phyloP scores from a whole-genome alignment of 2,113 vertebrate species.

The Myanophis thanlyinensis region DNA sequence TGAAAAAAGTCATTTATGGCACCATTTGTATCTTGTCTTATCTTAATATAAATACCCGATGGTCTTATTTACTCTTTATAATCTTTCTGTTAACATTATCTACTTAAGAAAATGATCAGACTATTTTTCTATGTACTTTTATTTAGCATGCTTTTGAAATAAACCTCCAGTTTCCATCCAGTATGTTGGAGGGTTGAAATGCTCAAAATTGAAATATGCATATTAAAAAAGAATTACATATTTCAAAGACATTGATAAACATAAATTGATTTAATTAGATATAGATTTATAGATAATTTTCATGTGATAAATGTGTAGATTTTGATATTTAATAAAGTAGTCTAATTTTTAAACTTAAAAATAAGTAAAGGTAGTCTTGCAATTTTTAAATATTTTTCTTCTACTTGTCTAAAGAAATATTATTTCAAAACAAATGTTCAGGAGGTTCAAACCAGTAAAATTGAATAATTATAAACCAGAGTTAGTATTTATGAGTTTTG shows the following conservation, averaged over 20 bases:
- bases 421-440: not conserved
- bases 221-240: not conserved
- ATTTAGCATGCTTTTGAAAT: not conserved
- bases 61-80: not conserved
- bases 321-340: not conserved
- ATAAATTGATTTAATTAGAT: not conserved
- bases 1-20: not conserved
- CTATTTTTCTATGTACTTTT: not conserved
- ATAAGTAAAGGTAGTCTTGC: not conserved
- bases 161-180: not conserved
- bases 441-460: not conserved
- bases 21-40: conserved; percentile 10
- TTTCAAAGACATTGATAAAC: not conserved
- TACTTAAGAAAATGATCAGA: conserved; percentile 14
- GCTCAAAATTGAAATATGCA: not conserved
- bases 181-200: not conserved
- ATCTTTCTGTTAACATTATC: not conserved
- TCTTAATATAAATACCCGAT: not conserved
- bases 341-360: not conserved
- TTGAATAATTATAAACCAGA: not conserved
- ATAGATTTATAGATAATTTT: not conserved
- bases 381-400: not conserved
- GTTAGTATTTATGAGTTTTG: not conserved
- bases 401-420: not conserved
- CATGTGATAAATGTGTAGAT: not conserved